These are phyloP conservation scores for Hemicrepidius hirtus DNA, from an alignment of 2,888 invertebrate genomes.

Conservation along the genomic window DNA sequence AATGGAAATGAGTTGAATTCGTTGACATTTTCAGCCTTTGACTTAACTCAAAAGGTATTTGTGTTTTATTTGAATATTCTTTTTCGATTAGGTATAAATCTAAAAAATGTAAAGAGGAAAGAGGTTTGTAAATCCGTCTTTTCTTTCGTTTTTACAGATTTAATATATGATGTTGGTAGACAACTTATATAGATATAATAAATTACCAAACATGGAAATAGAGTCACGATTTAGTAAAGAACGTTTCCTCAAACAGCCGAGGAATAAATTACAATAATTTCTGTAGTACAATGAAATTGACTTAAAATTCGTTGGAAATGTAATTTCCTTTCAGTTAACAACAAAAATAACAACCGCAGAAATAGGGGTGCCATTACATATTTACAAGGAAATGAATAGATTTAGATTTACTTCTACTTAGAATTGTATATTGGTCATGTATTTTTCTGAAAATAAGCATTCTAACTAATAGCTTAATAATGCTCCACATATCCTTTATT, in stretches of 20 bases:
- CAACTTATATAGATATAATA: neutral
- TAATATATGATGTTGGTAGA: neutral
- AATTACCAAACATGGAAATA: constrained; percentile 5
- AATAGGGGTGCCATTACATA: constrained; percentile 8
- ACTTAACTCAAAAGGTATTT: neutral
- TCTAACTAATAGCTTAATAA: neutral
- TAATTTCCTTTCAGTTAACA: constrained; percentile 28
- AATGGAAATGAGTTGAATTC: constrained; percentile 25
- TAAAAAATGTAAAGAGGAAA: neutral
- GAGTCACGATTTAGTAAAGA: constrained; percentile 11
- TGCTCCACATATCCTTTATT: neutral
- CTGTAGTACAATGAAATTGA: constrained; percentile 11
- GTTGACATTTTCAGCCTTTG: constrained; percentile 4
- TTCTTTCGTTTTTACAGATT: neutral
- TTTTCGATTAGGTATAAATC: neutral
- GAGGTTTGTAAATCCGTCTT: too few species aligned
- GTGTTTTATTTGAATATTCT: constrained; percentile 8
- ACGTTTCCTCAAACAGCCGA: constrained; percentile 18
- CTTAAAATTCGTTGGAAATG: constrained; percentile 32
- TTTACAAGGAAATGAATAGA: constrained; percentile 9
- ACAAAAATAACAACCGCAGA: constrained; percentile 12
- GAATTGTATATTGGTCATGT: neutral
- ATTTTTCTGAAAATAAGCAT: neutral
- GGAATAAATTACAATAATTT: constrained; percentile 31
- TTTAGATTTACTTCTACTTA: constrained; percentile 13